A percentile compares a stretch with the other conserved stretches of the same genome.
phyloP scores from a whole-genome alignment of 2,797 vertebrate species.

The Melanotaenia pygmaea region DNA sequence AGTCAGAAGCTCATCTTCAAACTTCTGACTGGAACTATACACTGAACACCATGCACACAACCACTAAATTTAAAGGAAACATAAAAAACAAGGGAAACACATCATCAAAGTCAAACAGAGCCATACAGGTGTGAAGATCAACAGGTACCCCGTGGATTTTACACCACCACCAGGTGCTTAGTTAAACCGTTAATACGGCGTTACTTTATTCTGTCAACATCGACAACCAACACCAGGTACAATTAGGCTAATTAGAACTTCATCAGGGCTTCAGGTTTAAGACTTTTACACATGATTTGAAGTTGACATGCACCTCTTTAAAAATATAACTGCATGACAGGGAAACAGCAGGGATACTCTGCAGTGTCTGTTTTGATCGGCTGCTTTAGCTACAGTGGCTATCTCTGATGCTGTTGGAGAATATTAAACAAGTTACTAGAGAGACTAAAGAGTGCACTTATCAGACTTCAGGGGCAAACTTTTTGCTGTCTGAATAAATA shows the following conservation, averaged over 20 bases:
- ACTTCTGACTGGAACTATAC: constrained; percentile 6
- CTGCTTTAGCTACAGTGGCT: neutral
- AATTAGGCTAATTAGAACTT: neutral
- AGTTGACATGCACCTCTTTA: neutral
- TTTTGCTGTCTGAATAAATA: neutral
- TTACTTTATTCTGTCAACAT: neutral
- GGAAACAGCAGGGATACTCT: neutral
- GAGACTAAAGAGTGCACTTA: neutral
- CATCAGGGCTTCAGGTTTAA: neutral
- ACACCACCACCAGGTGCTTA: neutral
- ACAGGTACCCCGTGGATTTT: constrained; percentile 9
- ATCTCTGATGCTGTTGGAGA: neutral
- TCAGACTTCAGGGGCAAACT: neutral
- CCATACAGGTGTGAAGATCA: constrained; percentile 19
- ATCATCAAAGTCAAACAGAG: constrained; percentile 28
- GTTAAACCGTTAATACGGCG: neutral
- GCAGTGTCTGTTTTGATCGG: neutral
- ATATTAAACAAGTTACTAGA: neutral
- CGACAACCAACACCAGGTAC: neutral
- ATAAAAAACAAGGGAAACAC: neutral
- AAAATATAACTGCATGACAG: neutral
- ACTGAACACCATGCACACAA: neutral
- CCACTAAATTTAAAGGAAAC: constrained; percentile 18
- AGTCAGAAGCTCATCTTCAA: constrained; percentile 9
- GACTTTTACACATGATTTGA: neutral